A percentile compares a stretch with the other conserved stretches of the same genome.
These are phyloP conservation scores for Syrphus vitripennis DNA, from an alignment of 2,888 invertebrate genomes.

Conservation along the genomic window DNA sequence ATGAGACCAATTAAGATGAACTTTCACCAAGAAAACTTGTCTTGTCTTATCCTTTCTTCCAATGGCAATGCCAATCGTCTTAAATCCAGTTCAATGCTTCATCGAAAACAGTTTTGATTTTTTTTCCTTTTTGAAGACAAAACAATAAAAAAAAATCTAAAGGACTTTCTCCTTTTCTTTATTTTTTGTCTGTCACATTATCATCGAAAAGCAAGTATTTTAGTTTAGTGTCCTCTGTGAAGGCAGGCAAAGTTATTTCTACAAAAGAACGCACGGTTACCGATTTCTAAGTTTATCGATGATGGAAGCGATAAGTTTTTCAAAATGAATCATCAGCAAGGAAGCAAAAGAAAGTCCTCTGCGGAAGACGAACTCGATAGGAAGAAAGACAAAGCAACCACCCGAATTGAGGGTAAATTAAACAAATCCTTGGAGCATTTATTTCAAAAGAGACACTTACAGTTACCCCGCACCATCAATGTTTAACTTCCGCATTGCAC, in stretches of 20 bases:
- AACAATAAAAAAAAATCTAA: too few species aligned
- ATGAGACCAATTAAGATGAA: slow-evolving; percentile 72
- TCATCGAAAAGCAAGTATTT: slow-evolving; percentile 11
- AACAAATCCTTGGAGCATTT: slow-evolving; percentile 65
- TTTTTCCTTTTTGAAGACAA: neutral
- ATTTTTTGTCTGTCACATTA: slow-evolving; percentile 38
- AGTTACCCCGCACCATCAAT: neutral
- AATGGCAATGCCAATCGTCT: slow-evolving; percentile 45
- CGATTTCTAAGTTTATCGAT: slow-evolving; percentile 61
- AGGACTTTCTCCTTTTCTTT: slow-evolving; percentile 33
- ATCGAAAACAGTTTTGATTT: neutral
- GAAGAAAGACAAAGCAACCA: neutral
- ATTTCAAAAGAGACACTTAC: slow-evolving; percentile 42
- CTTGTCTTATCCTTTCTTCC: slow-evolving; percentile 42
- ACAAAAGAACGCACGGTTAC: slow-evolving; percentile 19
- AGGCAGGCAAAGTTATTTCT: slow-evolving; percentile 41
- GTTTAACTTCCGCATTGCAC: slow-evolving; percentile 23
- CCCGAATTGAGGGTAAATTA: slow-evolving; percentile 61
- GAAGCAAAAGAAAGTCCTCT: slow-evolving; percentile 45
- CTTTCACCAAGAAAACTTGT: slow-evolving; percentile 48
- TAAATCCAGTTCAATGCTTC: slow-evolving; percentile 35
- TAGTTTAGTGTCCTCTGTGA: slow-evolving; percentile 36
- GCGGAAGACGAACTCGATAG: neutral
- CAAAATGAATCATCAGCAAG: slow-evolving; percentile 26
- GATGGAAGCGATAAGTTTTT: slow-evolving; percentile 59